Evolutionary conservation across 1,140 invertebrate species (phyloP).

Genomic region (Zelostemma sp.): DNA sequence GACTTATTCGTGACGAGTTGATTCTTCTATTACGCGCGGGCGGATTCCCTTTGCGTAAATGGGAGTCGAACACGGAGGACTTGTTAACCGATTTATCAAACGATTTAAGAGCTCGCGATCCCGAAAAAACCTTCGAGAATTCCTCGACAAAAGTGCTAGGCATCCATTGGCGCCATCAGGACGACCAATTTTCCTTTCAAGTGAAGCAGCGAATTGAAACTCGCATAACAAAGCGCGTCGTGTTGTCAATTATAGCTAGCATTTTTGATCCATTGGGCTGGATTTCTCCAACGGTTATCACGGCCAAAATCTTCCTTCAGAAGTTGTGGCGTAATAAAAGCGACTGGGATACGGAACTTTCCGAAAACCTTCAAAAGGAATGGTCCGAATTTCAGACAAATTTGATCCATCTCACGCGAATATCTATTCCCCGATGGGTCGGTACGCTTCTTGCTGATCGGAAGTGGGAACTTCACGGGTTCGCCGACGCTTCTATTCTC

Average conservation of each 20-base stretch:
- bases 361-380: not conserved
- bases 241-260: conserved; percentile 53
- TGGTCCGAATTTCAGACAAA: not conserved
- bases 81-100: conserved; percentile 5
- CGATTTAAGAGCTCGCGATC: not conserved
- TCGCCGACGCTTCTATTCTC: conserved; percentile 47
- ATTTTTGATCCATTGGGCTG: conserved; percentile 66
- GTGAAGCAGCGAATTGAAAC: not conserved
- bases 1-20: conserved; percentile 4
- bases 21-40: not conserved
- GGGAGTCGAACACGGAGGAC: conserved; percentile 12
- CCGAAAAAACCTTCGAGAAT: not conserved
- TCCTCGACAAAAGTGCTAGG: conserved; percentile 6
- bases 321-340: conserved; percentile 50
- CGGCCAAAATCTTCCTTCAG: conserved; percentile 63
- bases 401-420: not conserved
- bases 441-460: not conserved
- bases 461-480: conserved; percentile 43
- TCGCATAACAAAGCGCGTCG: conserved; percentile 44
- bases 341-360: not conserved
- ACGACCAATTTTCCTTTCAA: not conserved
- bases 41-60: conserved; percentile 16
- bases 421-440: conserved; percentile 33
- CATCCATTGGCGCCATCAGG: conserved; percentile 13
- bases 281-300: conserved; percentile 52